Conservation (phyloP, 1,140 invertebrate genomes). For the Hypothenemus hampei region DNA sequence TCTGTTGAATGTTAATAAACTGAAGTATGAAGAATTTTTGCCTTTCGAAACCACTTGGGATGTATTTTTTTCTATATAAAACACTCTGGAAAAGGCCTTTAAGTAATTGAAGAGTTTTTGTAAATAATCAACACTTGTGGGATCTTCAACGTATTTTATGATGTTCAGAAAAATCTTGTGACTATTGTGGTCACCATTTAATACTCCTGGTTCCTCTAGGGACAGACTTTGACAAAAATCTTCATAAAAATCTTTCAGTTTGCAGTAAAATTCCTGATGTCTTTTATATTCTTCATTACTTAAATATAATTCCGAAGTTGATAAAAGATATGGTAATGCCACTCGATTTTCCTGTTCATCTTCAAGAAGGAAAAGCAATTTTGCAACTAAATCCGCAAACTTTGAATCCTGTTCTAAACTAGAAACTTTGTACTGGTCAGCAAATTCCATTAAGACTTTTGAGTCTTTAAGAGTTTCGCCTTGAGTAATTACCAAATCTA, state of each 20-base stretch:
- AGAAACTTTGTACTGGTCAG: slow-evolving; percentile 27
- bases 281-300: slow-evolving; percentile 26
- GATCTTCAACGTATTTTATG: slow-evolving; percentile 15
- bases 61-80: slow-evolving; percentile 46
- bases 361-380: slow-evolving; percentile 24
- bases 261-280: slow-evolving; percentile 29
- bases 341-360: slow-evolving; percentile 17
- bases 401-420: slow-evolving; percentile 12
- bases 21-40: slow-evolving; percentile 39
- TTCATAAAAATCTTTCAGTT: slow-evolving; percentile 26
- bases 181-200: slow-evolving; percentile 35
- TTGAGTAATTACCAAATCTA: slow-evolving; percentile 36
- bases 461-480: slow-evolving; percentile 27
- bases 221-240: slow-evolving; percentile 26
- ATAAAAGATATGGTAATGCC: slow-evolving; percentile 29
- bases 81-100: slow-evolving; percentile 43
- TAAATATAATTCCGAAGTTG: slow-evolving; percentile 26
- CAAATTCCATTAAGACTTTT: slow-evolving; percentile 27
- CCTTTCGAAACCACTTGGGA: slow-evolving; percentile 45
- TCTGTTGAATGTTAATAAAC: slow-evolving; percentile 43
- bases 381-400: slow-evolving; percentile 33
- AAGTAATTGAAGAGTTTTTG: slow-evolving; percentile 46
- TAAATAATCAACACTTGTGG: slow-evolving; percentile 42
- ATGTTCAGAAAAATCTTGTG: slow-evolving; percentile 29
- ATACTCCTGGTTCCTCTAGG: slow-evolving; percentile 26